Percentiles rank a stretch among this genome's conserved stretches.
Evolutionary conservation across 2,113 vertebrate genomes (phyloP).

Genomic region (Casuarius casuarius): DNA sequence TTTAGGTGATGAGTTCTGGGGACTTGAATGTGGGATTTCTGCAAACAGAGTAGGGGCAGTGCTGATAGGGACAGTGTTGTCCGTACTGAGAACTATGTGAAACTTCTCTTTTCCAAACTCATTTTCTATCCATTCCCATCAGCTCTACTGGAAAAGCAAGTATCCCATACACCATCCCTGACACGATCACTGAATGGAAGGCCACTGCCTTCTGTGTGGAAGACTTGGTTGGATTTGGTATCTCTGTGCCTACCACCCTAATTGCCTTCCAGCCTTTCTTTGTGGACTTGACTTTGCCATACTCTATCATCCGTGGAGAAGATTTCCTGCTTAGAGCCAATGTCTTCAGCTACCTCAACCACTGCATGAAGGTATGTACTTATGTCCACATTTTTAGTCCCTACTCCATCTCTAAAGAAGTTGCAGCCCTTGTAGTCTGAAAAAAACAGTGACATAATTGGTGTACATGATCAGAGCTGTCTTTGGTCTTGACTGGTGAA

Average conservation of each 20-base stretch:
- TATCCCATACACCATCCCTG: constrained; percentile 73
- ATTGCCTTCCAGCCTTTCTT: constrained; percentile 86
- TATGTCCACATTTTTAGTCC: not conserved
- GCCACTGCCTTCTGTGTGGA: constrained; percentile 85
- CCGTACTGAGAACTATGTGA: not conserved
- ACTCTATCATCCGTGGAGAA: constrained; percentile 83
- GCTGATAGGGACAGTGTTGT: not conserved
- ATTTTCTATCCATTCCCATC: not conserved
- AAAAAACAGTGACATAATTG: not conserved
- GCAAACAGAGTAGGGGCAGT: not conserved
- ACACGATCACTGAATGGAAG: constrained; percentile 88
- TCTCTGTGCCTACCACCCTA: constrained; percentile 71
- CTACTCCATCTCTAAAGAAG: not conserved
- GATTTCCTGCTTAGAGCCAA: constrained; percentile 81
- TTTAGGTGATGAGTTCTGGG: not conserved
- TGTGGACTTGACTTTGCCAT: constrained; percentile 84
- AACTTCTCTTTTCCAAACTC: not conserved
- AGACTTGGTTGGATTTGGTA: constrained; percentile 78
- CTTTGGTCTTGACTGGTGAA: not conserved
- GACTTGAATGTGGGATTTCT: not conserved
- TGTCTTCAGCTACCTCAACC: constrained; percentile 75
- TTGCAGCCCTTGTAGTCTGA: not conserved
- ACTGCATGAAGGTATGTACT: constrained; percentile 55
- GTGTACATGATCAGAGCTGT: not conserved
- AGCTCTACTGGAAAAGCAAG: constrained; percentile 59